Evolutionary conservation across 2,888 invertebrate species (phyloP), one percentile per base, ranked within the genome.

Genomic region (Poecilus cupreus): DNA sequence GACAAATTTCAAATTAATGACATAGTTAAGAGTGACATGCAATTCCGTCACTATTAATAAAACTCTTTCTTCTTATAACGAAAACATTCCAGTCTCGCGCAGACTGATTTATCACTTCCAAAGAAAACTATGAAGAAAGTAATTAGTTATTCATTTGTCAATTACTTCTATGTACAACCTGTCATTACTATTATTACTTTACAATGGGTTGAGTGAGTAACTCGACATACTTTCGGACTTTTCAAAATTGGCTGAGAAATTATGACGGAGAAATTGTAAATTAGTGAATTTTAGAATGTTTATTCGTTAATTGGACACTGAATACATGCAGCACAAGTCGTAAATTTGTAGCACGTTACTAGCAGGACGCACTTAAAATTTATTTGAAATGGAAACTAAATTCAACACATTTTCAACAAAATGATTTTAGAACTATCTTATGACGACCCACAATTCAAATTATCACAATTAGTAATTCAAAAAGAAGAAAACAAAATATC

Each of bases 1-100:
- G 64, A 68, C 64, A 68, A 39, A 68, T 68, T 68, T 68, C 37
- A 68, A 68, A 68, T 68, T 68, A 37, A 68, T 68, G 32, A 68
- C 37, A 68, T 68, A 37, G 64, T 37, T 68, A 68, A 37, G 64
- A 32, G 18, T 60, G 60, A 60, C 60, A 26, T 13, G 54, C 60
- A 24, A 60, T 60, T 60, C 60, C 20, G 24, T 60, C 26, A 60
- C 24, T 60, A 26, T 60, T 60, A 60, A 60, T 60, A 60, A 24
- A 37, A 68, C 64, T 68, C 16, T 37, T 16, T 68, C 64, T 68
- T 60, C 60, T 26, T 60, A 10, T 51, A 51, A 18, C 39, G 18
- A 32, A 68, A 68, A 22, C 64, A 37, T 68, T 68, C 37, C 60
- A 60, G 32, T 32, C 32, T 32, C 32, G 32, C 32, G 8, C 8